phyloP scores from a whole-genome alignment of 2,888 invertebrate genomes.

The Oconnorella tubifera region DNA sequence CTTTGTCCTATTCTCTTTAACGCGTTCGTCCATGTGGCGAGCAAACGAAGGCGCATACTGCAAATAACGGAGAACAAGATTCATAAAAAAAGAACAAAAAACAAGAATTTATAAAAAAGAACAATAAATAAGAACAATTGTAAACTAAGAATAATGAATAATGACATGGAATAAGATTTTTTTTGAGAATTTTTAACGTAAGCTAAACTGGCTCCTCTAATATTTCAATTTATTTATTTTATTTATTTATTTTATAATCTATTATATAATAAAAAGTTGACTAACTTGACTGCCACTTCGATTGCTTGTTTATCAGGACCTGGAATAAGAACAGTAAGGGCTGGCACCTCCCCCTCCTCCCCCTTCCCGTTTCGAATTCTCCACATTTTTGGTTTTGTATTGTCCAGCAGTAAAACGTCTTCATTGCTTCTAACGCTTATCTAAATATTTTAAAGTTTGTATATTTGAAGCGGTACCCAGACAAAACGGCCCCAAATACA shows the following conservation, averaged over 20 bases:
- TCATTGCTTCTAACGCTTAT: slow-evolving; percentile 29
- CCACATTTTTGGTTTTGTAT: slow-evolving; percentile 32
- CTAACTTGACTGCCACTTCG: slow-evolving; percentile 34
- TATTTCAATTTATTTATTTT: no score
- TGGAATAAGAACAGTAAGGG: slow-evolving; percentile 34
- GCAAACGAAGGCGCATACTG: slow-evolving; percentile 45
- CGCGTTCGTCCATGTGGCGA: slow-evolving; percentile 52
- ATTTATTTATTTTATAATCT: no score
- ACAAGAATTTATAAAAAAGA: no score
- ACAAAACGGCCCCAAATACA: no score
- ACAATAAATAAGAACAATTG: no score
- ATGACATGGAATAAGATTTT: no score
- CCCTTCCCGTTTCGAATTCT: slow-evolving; percentile 32
- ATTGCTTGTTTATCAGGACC: slow-evolving; percentile 32
- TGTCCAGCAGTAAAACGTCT: slow-evolving; percentile 36
- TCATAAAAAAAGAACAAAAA: neutral
- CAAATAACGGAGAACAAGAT: neutral
- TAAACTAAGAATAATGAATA: no score
- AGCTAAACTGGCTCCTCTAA: no score
- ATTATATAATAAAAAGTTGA: no score
- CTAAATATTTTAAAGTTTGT: slow-evolving; percentile 22
- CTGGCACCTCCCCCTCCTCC: slow-evolving; percentile 32
- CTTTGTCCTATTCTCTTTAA: slow-evolving; percentile 51
- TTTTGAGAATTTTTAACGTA: no score
- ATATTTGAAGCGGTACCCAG: no score